Evolutionary conservation across 2,113 vertebrate genomes (phyloP), one percentile per base, ranked within the genome.

Genomic region (Reinhardtius hippoglossoides): DNA sequence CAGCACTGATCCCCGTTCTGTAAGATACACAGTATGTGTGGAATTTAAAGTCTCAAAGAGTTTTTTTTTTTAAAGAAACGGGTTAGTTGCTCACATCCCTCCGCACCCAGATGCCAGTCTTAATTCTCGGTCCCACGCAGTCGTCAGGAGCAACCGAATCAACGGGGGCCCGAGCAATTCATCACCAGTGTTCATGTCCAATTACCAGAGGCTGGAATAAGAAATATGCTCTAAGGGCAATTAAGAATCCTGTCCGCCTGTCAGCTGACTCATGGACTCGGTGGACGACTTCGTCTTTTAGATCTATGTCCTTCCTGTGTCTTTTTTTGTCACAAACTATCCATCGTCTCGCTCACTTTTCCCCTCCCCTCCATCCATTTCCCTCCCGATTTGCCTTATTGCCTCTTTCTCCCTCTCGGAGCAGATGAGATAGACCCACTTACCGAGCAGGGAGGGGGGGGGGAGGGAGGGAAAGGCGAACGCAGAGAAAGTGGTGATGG

Each of bases 161-260:
- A 85, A 82, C 87, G 80, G 71, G 68, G 82, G 80, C 86, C 86
- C 1, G 37, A 57, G 80, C 81, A 76, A 90, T 91, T 91, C 80
- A 90, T 92, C 87, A 89, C 83, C 61, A n/a, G 67, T 63, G 74
- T 78, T 91, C 78, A 85, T 57, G 84, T 91, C 89, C 89, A 88
- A 89, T 91, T 86, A 88, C 72, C 79, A 73, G 81, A 57, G 68
- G 75, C 61, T 78, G 78, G 81, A 85, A 89, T 86, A 85, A 87
- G 85, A 83, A 89, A 87, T 87, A 68, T 64, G 83, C 77, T 88
- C 76, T 73, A 61, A 82, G 81, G 81, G 74, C 84, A 89, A 89
- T 92, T 90, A 88, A 83, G 78, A 83, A 76, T 58, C 80, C 79
- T 74, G 87, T 74, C 89, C 61, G 62, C 44, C 74, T 78, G 89